Conservation (phyloP, 30 jellyfish, hydroid and myxozoan species). For the Clytia hemisphaerica region DNA sequence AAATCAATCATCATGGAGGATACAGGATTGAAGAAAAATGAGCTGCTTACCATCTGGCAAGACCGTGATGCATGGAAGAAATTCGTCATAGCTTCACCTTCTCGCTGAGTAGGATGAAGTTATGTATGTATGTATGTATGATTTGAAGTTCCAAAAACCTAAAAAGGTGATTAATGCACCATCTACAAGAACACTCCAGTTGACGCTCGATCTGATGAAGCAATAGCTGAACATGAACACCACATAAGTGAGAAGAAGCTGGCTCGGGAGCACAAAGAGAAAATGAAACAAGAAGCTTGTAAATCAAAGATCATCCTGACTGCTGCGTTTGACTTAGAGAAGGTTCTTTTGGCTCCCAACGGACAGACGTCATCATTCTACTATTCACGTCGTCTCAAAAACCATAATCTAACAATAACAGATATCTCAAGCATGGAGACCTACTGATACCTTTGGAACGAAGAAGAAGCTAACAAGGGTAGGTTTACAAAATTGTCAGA, state of each 20-base stretch:
- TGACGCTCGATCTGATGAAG: neutral
- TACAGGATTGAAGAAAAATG: too few species aligned
- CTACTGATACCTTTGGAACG: neutral
- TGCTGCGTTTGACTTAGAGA: slow-evolving; percentile 9
- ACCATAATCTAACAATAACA: slow-evolving; percentile 1
- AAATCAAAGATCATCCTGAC: neutral
- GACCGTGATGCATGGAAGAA: too few species aligned
- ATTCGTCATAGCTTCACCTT: too few species aligned
- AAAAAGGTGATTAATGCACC: neutral
- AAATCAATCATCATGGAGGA: too few species aligned
- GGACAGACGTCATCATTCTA: neutral
- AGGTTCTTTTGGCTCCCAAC: neutral
- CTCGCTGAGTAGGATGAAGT: too few species aligned
- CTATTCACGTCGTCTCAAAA: neutral
- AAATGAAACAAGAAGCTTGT: neutral
- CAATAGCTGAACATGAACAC: neutral
- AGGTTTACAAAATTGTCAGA: too few species aligned
- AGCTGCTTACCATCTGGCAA: too few species aligned
- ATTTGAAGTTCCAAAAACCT: neutral
- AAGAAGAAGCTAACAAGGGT: neutral
- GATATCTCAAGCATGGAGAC: neutral
- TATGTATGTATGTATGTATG: too few species aligned
- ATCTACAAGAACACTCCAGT: neutral
- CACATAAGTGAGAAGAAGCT: neutral
- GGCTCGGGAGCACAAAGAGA: neutral